A percentile compares a stretch with the other conserved stretches of the same genome.
phyloP scores from a whole-genome alignment of 2,113 vertebrate species.

The Amphilophus citrinellus region DNA sequence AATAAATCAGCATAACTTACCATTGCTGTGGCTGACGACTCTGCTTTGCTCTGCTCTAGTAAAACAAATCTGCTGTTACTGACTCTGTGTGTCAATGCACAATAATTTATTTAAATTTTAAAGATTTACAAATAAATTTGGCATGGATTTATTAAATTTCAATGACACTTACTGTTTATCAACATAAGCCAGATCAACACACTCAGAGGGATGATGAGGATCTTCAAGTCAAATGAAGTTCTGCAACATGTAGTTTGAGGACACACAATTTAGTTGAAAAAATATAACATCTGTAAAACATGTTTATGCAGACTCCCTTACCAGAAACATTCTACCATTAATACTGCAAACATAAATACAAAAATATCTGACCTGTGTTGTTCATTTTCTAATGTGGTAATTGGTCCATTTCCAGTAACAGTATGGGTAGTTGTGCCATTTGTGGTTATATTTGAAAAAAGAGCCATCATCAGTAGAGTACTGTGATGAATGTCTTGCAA shows the following conservation, averaged over 20 bases:
- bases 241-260: background rate
- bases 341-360: too few species aligned
- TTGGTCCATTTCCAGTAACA: background rate
- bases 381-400: too few species aligned
- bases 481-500: too few species aligned
- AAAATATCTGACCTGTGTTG: background rate
- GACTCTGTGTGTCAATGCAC: background rate
- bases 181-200: conserved; percentile 35
- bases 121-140: too few species aligned
- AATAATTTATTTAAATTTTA: too few species aligned
- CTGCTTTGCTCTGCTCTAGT: background rate
- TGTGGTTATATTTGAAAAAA: background rate
- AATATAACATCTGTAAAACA: background rate
- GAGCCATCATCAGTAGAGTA: background rate
- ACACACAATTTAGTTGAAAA: too few species aligned
- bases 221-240: rapidly evolving
- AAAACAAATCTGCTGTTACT: background rate
- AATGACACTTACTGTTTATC: conserved; percentile 33
- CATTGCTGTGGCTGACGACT: background rate
- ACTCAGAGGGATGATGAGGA: conserved; percentile 11
- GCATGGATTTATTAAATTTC: too few species aligned
- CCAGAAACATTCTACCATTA: too few species aligned
- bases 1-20: too few species aligned
- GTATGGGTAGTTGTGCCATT: rapidly evolving
- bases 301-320: background rate